phyloP scores from a whole-genome alignment of 1,140 invertebrate species.

The Oryctes rhinoceros region DNA sequence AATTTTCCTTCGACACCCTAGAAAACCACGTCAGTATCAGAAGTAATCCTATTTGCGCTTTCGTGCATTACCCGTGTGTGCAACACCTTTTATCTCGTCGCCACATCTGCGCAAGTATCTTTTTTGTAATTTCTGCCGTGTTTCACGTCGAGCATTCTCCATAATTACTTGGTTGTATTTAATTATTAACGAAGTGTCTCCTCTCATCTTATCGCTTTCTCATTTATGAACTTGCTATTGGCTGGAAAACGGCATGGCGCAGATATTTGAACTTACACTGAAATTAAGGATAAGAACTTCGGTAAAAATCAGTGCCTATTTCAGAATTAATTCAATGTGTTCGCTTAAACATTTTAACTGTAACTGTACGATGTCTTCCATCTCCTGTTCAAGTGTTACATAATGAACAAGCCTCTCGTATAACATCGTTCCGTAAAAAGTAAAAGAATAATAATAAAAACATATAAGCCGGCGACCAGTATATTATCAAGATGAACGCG shows the following conservation, averaged over 20 bases:
- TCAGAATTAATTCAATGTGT: neutral
- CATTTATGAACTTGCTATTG: neutral
- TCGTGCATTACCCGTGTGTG: neutral
- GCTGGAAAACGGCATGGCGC: too few relatives aligned
- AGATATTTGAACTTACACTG: too few relatives aligned
- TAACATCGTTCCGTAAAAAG: neutral
- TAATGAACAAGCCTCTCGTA: slow-evolving; percentile 2
- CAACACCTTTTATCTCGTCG: neutral
- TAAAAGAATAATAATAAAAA: slow-evolving; percentile 18
- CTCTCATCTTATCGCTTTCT: neutral
- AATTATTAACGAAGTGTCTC: neutral
- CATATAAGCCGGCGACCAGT: neutral
- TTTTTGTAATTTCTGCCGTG: neutral
- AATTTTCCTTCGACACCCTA: too few relatives aligned
- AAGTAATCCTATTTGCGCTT: neutral
- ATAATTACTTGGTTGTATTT: neutral
- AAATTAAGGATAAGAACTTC: too few relatives aligned
- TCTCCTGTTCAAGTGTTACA: neutral
- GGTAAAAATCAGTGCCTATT: too few relatives aligned
- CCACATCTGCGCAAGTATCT: neutral
- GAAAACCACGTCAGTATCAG: too few relatives aligned
- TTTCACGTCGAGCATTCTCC: neutral
- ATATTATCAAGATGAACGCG: slow-evolving; percentile 35
- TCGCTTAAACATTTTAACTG: neutral
- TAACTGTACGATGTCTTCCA: neutral